Evolutionary conservation across 2,797 vertebrate genomes (phyloP), one percentile per base, ranked within the genome.

Genomic region (Triplophysa yarkandensis): DNA sequence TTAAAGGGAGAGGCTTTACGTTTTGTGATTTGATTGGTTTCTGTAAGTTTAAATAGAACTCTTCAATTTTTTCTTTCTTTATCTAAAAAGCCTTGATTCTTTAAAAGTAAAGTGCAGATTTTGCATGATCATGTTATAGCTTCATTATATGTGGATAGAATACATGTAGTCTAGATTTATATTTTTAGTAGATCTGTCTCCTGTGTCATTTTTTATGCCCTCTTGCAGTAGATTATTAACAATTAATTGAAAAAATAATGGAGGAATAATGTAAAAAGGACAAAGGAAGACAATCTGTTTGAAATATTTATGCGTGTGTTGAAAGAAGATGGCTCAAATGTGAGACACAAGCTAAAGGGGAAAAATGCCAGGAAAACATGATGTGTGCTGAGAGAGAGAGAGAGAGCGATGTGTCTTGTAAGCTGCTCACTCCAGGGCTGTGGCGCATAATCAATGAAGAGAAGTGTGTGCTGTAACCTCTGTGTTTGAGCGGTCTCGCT

Each of bases 371-470:
- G 62, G 78, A 68, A 82, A 76, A 79, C 13, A 73, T 68, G 50
- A 54, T 71, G 68, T 41, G 54, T 30, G 27, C 21, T 21, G 21
- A 48, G 63, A 54, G 55, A 32, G 60, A 68, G 48, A 63, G 65
- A 68, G 11, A 14, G 34, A 67, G 63, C 60, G 55, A 87, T 81
- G 83, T 80, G 52, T 77, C 87, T 89, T 88, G 89, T 90, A 90
- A 89, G 86, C 87, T 52, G 77, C 86, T 85, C 88, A 88, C 87
- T 82, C 83, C 84, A 85, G 89, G 85, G 83, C 84, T 86, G 61
- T 79, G 84, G 82, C 63, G 90, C 89, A 92, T 91, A 91, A 90
- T 90, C 90, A 88, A 90, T 90, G 90, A 90, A 88, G 85, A 84
- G 86, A 84, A 88, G 86, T 86, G 90, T 21, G 71, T 60, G 85